These are phyloP conservation scores for Telenomus remus DNA, from an alignment of 1,140 invertebrate species.

Conservation along the genomic window DNA sequence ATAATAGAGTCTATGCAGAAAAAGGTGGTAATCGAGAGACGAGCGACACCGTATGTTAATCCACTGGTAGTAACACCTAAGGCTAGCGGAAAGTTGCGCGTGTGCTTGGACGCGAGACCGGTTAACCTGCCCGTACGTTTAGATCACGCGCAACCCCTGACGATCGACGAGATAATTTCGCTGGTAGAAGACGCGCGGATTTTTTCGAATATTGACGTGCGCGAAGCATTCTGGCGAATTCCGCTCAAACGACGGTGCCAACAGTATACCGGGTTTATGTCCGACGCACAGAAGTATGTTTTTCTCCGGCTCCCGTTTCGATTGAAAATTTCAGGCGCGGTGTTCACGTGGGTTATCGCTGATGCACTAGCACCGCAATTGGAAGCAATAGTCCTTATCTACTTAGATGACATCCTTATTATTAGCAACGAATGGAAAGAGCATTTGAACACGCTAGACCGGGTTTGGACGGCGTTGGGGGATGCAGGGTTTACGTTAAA, in stretches of 20 bases:
- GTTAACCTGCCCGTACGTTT: neutral
- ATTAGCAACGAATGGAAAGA: neutral
- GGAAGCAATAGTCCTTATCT: neutral
- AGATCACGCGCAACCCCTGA: constrained; percentile 5
- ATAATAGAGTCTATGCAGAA: neutral
- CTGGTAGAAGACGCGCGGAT: constrained; percentile 2
- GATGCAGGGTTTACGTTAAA: constrained; percentile 7
- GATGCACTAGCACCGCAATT: neutral
- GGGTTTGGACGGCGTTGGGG: constrained; percentile 3
- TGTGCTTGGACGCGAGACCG: neutral
- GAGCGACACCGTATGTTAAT: too few species aligned
- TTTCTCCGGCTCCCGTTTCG: constrained; percentile 8
- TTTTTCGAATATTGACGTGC: constrained; percentile 1
- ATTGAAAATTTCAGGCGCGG: constrained; percentile 4
- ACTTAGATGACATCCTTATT: constrained; percentile 3
- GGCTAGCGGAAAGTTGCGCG: constrained; percentile 1
- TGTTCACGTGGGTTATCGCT: neutral
- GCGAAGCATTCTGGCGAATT: constrained; percentile 9
- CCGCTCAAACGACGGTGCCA: neutral
- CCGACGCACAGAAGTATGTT: constrained; percentile 2
- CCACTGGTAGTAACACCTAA: constrained; percentile 6
- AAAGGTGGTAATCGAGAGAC: too few species aligned
- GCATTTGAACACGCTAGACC: neutral
- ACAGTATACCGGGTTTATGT: constrained; percentile 5
- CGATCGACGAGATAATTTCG: constrained; percentile 2